Base-by-base conservation (phyloP, 2,797 vertebrate species). In the Spheniscus humboldti region DNA sequence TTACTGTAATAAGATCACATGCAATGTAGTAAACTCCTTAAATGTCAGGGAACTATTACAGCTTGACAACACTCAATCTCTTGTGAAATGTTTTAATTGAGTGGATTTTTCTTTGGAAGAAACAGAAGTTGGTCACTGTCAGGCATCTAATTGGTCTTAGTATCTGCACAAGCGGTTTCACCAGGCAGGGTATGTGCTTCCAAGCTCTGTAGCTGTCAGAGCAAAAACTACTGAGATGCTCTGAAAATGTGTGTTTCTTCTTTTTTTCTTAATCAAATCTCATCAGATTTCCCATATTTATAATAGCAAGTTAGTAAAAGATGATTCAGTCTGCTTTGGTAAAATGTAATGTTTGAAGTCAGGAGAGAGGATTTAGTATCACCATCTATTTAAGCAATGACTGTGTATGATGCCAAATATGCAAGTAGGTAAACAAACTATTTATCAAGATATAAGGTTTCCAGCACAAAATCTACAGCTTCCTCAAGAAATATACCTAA, bases 351-450 rank as follows among this genome's bases (percentile, higher is more conserved):
- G 39, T 39, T 39, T 39, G 12, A 39, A 39, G 43, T 35, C 56
- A 48, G n/a, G 57, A 84, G n/a, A 68, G 28, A 78, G 28, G 53
- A 75, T 87, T 88, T 94, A 94, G 13, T 52, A 50, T 45, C 28
- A 35, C 25, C 22, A 71, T 78, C 48, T 81, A 91, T 84, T 92
- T 87, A 86, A 89, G 60, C 35, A 77, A 86, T 89, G 79, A n/a
- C 57, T 68, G 7, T 13, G 3, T 55, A 63, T 73, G 60, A 80
- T 88, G 80, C 45, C 73, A 95, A 77, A 93, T 90, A 92, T 60
- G 45, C 48, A 96, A 90, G 83, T 12, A 94, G 53, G 82, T 92
- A 93, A 86, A 88, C 72, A 95, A 93, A 83, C 28, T 76, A 57
- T 91, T 90, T 81, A 75, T 93, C 76, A 84, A 56, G 31, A 69